Percentiles rank a stretch among this genome's conserved stretches.
These are phyloP conservation scores for Philopedon plagiatum DNA, from an alignment of 2,888 invertebrate genomes.

Conservation along the genomic window DNA sequence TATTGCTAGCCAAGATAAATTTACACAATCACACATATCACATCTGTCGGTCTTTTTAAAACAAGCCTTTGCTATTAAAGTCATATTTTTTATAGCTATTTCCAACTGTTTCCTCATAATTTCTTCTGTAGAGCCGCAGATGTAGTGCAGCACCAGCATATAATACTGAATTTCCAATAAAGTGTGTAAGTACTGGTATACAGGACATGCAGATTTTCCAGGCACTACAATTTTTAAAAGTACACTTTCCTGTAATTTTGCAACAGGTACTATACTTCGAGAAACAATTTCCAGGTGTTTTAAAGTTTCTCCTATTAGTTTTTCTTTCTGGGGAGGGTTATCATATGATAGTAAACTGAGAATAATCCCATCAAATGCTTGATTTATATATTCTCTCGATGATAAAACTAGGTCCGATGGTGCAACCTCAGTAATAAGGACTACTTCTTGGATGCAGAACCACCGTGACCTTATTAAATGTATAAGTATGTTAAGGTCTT, in stretches of 20 bases:
- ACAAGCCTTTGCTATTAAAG: conserved; percentile 55
- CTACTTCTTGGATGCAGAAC: conserved; percentile 59
- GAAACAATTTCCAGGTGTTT: conserved; percentile 49
- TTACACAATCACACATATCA: conserved; percentile 59
- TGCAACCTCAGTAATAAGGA: conserved; percentile 54
- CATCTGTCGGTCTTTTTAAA: conserved; percentile 41
- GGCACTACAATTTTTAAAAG: conserved; percentile 52
- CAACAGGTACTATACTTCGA: conserved; percentile 46
- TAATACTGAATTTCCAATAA: conserved; percentile 58
- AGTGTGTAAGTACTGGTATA: conserved; percentile 60
- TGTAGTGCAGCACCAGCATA: conserved; percentile 49
- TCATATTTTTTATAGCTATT: conserved; percentile 57
- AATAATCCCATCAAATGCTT: conserved; percentile 53
- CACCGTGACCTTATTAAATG: conserved; percentile 57
- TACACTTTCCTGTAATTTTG: conserved; percentile 53
- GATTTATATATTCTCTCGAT: conserved; percentile 56
- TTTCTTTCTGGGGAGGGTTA: conserved; percentile 45
- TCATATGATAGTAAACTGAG: conserved; percentile 52
- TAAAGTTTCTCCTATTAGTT: conserved; percentile 44
- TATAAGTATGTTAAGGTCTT: conserved; percentile 55
- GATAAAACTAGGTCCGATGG: conserved; percentile 50
- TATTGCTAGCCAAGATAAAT: conserved; percentile 61
- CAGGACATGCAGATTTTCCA: conserved; percentile 51
- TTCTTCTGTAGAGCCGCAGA: conserved; percentile 50
- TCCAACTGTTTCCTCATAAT: conserved; percentile 50